These are phyloP conservation scores for Tetropium fuscum DNA, from an alignment of 2,888 invertebrate species.

Conservation along the genomic window DNA sequence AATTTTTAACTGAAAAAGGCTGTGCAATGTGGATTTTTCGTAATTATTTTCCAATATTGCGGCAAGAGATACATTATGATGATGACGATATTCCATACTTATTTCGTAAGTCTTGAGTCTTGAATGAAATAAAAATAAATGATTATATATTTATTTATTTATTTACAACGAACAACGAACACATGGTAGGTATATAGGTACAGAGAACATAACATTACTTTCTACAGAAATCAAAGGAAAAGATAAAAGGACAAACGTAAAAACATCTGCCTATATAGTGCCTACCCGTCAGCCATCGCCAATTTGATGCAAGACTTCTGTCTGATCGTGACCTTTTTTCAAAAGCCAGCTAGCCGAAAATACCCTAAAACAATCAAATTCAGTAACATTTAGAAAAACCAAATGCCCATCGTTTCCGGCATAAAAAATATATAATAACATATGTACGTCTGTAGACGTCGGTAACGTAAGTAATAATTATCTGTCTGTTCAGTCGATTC, in stretches of 20 bases:
- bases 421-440: constrained; percentile 66
- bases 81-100: no score
- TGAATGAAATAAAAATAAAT: not conserved
- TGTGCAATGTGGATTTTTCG: no score
- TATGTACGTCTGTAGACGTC: constrained; percentile 58
- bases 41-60: not conserved
- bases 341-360: constrained; percentile 7
- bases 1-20: no score
- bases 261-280: constrained; percentile 20
- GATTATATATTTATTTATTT: not conserved
- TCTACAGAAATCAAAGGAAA: not conserved
- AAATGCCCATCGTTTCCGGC: constrained; percentile 63
- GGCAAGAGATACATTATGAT: no score
- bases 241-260: constrained; percentile 5
- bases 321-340: constrained; percentile 6
- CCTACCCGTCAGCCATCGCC: constrained; percentile 5
- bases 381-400: constrained; percentile 54
- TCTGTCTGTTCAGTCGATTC: constrained; percentile 59
- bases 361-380: constrained; percentile 53
- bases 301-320: constrained; percentile 1
- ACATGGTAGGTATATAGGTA: not conserved
- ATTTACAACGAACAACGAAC: not conserved
- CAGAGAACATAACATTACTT: not conserved
- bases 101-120: no score
- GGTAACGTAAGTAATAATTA: constrained; percentile 61